phyloP scores from a whole-genome alignment of 2,888 invertebrate species.

The Ligdia adustata region DNA sequence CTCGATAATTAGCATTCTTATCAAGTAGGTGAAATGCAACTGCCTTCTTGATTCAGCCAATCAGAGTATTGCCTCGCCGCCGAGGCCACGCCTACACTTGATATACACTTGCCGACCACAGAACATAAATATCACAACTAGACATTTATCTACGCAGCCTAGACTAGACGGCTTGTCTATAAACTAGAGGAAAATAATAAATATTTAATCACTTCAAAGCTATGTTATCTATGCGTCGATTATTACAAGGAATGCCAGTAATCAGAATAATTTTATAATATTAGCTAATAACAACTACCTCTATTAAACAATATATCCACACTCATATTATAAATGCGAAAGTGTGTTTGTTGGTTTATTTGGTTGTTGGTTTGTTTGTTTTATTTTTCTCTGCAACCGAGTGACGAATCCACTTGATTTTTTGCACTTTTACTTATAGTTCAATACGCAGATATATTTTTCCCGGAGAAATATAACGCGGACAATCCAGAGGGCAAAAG shows the following conservation, averaged over 20 bases:
- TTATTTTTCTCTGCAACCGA: too few relatives aligned
- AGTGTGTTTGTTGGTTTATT: too few relatives aligned
- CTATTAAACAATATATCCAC: too few relatives aligned
- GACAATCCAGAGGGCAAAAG: too few relatives aligned
- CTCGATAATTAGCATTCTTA: conserved; percentile 61
- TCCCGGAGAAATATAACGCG: too few relatives aligned
- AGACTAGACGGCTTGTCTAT: conserved; percentile 15
- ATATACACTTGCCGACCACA: conserved; percentile 47
- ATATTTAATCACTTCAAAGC: too few relatives aligned
- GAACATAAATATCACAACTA: neutral
- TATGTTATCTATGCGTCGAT: neutral
- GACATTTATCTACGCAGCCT: conserved; percentile 15
- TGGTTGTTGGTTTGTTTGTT: too few relatives aligned
- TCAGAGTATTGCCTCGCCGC: conserved; percentile 51
- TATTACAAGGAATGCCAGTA: too few relatives aligned
- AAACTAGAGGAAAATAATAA: conserved; percentile 7
- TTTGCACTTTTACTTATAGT: neutral
- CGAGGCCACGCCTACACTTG: conserved; percentile 70
- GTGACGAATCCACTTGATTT: neutral
- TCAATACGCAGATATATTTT: too few relatives aligned
- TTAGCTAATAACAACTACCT: too few relatives aligned
- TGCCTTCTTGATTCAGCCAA: conserved; percentile 66
- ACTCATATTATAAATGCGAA: too few relatives aligned
- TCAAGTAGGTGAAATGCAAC: conserved; percentile 74
- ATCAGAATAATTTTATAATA: too few relatives aligned